Evolutionary conservation across 2,113 vertebrate species (phyloP), one percentile per base, ranked within the genome.

Genomic region (Notothenia rossii): DNA sequence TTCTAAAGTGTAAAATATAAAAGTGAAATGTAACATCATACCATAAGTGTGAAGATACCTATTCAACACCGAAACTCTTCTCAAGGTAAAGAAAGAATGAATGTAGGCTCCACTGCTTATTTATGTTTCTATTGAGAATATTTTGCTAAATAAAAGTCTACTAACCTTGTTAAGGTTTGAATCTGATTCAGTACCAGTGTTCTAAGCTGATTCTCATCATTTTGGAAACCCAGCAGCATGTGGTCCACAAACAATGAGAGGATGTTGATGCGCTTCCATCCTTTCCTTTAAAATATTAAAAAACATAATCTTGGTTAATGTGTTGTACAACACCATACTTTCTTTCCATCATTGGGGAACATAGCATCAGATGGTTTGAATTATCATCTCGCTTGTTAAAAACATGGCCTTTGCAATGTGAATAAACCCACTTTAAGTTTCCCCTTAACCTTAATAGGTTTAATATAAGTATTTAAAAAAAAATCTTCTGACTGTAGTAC

Each of bases 231-330:
- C 68, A 87, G 29, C 46, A 87, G 22, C 81, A 87, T 70, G 73
- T 87, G 85, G 13, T 87, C 85, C 63, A 73, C 85, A 83, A 87
- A 87, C 63, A 87, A 48, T 8, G 81, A 12, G 1, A 87, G 63
- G 43, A 65, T 80, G 73, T 77, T 54, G 69, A 83, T 83, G 13
- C 64, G 77, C n/a, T 73, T 81, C 85, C 85, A 87, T 64, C 72
- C 58, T 3, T 65, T 59, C 15, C 85, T 87, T 48, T 12, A 64
- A 69, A 50, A 51, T 66, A 53, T 64, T 45, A 43, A 15, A 82
- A 9, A 77, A 7, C 17, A 75, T 36, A 14, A 73, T 48, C 13
- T 59, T 17, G 62, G 15, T 77, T 46, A 20, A 3, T 67, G n/a
- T 67, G 25, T 29, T 55, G 25, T 20, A 25, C 25, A 25, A 25